Conservation (phyloP, 2,797 vertebrate genomes). For the Acridotheres tristis region DNA sequence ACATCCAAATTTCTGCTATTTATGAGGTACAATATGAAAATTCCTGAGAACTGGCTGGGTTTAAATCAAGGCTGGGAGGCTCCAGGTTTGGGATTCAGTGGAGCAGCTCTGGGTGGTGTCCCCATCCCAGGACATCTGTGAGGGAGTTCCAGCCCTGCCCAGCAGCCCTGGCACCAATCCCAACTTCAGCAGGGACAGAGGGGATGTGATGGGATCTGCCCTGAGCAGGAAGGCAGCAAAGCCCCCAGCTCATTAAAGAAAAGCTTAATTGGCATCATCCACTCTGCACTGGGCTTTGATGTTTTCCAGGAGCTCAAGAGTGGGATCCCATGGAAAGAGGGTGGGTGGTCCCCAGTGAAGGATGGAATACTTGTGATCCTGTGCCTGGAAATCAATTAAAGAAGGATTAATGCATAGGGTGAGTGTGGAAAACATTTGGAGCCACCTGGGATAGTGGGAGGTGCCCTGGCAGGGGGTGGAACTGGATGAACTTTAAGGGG, state of each 20-base stretch:
- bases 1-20: background rate
- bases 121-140: fast-evolving
- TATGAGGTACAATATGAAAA: background rate
- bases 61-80: background rate
- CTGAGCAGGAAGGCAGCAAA: background rate
- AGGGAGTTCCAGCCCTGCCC: background rate
- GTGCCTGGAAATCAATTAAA: background rate
- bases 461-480: background rate
- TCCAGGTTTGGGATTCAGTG: background rate
- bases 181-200: fast-evolving
- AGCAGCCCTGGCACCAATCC: background rate
- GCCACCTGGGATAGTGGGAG: fast-evolving
- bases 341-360: background rate
- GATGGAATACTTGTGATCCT: fast-evolving
- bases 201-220: background rate
- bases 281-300: background rate
- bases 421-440: background rate
- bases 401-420: background rate
- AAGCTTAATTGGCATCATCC: background rate
- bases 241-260: background rate
- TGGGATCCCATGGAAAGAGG: background rate
- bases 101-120: background rate
- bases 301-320: background rate
- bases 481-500: background rate
- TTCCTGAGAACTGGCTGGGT: background rate